These are phyloP conservation scores for Chromoteleia sp. DNA, from an alignment of 2,888 invertebrate genomes.

Conservation along the genomic window DNA sequence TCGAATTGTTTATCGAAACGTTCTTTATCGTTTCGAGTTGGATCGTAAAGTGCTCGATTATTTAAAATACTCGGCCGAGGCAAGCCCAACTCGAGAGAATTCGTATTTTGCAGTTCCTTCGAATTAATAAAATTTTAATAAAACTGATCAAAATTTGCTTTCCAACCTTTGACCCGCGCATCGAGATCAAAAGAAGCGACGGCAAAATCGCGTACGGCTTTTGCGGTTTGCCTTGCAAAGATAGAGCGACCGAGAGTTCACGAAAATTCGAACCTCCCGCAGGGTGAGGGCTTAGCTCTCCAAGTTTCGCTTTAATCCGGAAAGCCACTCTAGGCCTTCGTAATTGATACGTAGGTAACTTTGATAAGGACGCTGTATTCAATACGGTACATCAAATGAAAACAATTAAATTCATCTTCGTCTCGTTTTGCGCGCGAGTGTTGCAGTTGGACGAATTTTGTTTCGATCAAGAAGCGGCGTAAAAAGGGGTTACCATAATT, in stretches of 20 bases:
- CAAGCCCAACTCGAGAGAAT: too few species aligned
- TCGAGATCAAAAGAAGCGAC: constrained; percentile 54
- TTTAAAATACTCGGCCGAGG: too few species aligned
- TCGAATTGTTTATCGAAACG: too few species aligned
- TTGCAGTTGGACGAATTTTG: too few species aligned
- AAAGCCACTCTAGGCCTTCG: constrained; percentile 83
- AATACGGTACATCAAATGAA: constrained; percentile 52
- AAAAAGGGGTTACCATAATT: too few species aligned
- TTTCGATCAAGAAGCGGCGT: too few species aligned
- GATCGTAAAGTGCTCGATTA: too few species aligned
- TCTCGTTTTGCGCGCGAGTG: too few species aligned
- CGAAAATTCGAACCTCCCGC: constrained; percentile 79
- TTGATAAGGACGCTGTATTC: constrained; percentile 69
- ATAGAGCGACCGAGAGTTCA: constrained; percentile 69
- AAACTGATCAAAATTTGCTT: constrained; percentile 14
- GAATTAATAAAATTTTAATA: too few species aligned
- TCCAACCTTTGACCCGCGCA: background rate
- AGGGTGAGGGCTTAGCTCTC: constrained; percentile 79
- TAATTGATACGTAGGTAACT: constrained; percentile 82
- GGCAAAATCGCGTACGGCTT: constrained; percentile 24
- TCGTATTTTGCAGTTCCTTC: too few species aligned
- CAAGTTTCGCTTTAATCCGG: constrained; percentile 84
- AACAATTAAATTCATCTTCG: constrained; percentile 19
- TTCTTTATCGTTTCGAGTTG: too few species aligned
- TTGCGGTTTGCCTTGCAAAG: constrained; percentile 38